Percentiles rank a stretch among this genome's conserved stretches.
phyloP scores from a whole-genome alignment of 2,113 vertebrate genomes.

The Macquaria australasica region DNA sequence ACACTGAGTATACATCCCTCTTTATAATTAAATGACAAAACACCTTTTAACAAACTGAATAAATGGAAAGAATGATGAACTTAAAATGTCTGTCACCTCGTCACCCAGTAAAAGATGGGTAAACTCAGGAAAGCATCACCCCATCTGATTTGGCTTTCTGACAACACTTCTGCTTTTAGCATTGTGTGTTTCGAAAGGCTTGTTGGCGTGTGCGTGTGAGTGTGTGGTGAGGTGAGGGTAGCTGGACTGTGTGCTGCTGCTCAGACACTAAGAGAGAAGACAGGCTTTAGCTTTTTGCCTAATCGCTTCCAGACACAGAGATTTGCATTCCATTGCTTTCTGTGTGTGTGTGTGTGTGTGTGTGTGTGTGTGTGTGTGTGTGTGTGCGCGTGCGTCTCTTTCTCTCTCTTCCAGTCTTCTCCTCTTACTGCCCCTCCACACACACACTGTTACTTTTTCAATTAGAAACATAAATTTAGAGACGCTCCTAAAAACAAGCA shows the following conservation, averaged over 20 bases:
- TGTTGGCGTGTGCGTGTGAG: slow-evolving; percentile 26
- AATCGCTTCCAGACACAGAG: slow-evolving; percentile 79
- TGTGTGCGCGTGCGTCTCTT: not conserved
- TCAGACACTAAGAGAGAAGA: slow-evolving; percentile 70
- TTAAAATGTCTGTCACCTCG: not conserved
- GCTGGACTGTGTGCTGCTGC: slow-evolving; percentile 42
- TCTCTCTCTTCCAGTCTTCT: not conserved
- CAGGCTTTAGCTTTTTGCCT: slow-evolving; percentile 69
- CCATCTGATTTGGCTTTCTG: slow-evolving; percentile 11
- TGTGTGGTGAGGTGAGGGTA: slow-evolving; percentile 48
- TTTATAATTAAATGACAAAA: not conserved
- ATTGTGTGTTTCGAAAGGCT: slow-evolving; percentile 11
- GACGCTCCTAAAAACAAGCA: slow-evolving; percentile 23
- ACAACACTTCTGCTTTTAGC: slow-evolving; percentile 28
- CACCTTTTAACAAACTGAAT: not conserved
- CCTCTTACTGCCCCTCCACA: not conserved
- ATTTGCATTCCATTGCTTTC: slow-evolving; percentile 72
- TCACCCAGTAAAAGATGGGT: slow-evolving; percentile 19
- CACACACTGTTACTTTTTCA: slow-evolving; percentile 61
- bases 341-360: slow-evolving; percentile 1
- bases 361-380: too few species aligned
- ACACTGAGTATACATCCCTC: not conserved
- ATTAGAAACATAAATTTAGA: slow-evolving; percentile 65
- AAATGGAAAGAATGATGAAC: not conserved
- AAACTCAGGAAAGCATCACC: slow-evolving; percentile 11